Evolutionary conservation across 2,888 invertebrate species (phyloP).

Genomic region (Graphium colonna): DNA sequence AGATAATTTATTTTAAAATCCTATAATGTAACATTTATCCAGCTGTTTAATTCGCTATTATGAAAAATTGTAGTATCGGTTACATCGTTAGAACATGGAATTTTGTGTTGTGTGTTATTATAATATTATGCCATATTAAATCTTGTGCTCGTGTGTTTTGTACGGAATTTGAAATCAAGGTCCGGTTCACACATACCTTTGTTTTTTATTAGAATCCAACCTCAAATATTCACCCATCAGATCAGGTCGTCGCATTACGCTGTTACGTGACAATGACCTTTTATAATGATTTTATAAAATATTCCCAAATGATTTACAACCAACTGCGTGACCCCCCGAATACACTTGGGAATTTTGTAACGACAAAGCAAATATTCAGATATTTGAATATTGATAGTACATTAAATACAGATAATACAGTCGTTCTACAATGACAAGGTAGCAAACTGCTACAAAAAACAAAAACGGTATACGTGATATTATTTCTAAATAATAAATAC

Average conservation of each 20-base stretch:
- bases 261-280: constrained; percentile 22
- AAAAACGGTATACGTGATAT: too few relatives aligned
- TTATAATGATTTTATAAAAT: constrained; percentile 19
- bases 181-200: constrained; percentile 19
- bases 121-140: background rate
- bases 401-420: background rate
- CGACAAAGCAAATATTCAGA: background rate
- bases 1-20: too few relatives aligned
- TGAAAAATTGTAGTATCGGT: too few relatives aligned
- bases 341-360: background rate
- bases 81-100: too few relatives aligned
- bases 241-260: constrained; percentile 13
- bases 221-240: constrained; percentile 16
- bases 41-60: too few relatives aligned
- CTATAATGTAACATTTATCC: too few relatives aligned
- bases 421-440: too few relatives aligned
- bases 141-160: background rate
- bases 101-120: background rate
- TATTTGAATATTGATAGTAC: background rate
- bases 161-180: constrained; percentile 19
- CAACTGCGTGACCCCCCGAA: constrained; percentile 9
- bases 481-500: too few relatives aligned
- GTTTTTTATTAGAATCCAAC: constrained; percentile 15
- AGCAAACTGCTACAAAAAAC: too few relatives aligned
- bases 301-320: constrained; percentile 20